Percentiles rank a stretch among this genome's conserved stretches.
These are phyloP conservation scores for Augochlora pura DNA, from an alignment of 1,140 invertebrate species.

Conservation along the genomic window DNA sequence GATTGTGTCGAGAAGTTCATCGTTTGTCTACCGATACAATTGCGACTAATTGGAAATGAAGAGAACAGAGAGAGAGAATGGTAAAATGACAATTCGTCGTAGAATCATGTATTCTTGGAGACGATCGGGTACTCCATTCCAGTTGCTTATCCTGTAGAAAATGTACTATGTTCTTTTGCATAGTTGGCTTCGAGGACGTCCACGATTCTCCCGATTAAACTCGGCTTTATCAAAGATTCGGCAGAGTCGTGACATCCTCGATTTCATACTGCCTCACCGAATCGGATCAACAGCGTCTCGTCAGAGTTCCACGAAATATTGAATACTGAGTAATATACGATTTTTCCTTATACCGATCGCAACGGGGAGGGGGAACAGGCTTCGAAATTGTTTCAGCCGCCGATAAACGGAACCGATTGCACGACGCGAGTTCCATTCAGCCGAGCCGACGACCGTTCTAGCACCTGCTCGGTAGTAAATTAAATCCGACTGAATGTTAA, in stretches of 20 bases:
- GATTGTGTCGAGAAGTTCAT: background rate
- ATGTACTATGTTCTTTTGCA: slow-evolving; percentile 48
- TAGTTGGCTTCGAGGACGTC: slow-evolving; percentile 32
- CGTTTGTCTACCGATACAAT: no score
- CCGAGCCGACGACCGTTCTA: background rate
- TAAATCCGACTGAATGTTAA: slow-evolving; percentile 23
- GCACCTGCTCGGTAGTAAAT: slow-evolving; percentile 14
- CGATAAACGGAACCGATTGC: background rate
- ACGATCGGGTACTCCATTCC: background rate
- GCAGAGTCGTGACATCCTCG: slow-evolving; percentile 2
- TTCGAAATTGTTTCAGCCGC: background rate
- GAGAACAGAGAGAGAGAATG: no score
- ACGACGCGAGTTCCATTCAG: background rate
- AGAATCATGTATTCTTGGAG: background rate
- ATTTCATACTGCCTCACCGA: slow-evolving; percentile 8
- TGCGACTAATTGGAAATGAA: no score
- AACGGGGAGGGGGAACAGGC: background rate
- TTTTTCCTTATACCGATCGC: slow-evolving; percentile 3
- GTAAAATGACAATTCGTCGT: no score
- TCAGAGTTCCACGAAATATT: slow-evolving; percentile 50
- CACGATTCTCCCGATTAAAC: background rate
- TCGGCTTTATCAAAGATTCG: background rate
- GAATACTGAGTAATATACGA: slow-evolving; percentile 63
- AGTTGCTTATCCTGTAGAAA: slow-evolving; percentile 48
- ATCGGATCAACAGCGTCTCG: slow-evolving; percentile 19